A percentile compares a stretch with the other conserved stretches of the same genome.
Evolutionary conservation across 1,140 invertebrate species (phyloP).

Genomic region (Sycobia sp.): DNA sequence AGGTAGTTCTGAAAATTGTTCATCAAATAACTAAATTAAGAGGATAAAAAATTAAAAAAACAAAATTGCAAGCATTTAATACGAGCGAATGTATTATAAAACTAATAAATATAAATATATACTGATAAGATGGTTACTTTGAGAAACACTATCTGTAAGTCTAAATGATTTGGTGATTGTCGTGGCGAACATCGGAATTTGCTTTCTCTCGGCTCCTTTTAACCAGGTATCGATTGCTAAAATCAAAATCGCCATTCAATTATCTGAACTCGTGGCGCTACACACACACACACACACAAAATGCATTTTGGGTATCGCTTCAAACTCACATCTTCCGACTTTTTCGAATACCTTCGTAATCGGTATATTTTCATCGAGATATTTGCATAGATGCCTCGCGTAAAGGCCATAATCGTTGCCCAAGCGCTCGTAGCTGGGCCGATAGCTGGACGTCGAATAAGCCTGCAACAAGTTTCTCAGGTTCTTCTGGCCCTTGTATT

Average conservation of each 20-base stretch:
- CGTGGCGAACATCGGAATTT: slow-evolving; percentile 52
- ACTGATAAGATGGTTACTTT: slow-evolving; percentile 36
- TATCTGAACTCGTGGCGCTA: neutral
- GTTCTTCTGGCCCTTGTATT: slow-evolving; percentile 48
- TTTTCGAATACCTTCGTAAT: slow-evolving; percentile 51
- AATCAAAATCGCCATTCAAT: slow-evolving; percentile 26
- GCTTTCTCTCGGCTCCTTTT: slow-evolving; percentile 47
- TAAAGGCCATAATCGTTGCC: slow-evolving; percentile 48
- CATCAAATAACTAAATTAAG: too few species aligned
- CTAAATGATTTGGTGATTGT: slow-evolving; percentile 49
- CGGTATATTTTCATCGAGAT: slow-evolving; percentile 46
- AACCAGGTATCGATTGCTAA: slow-evolving; percentile 47
- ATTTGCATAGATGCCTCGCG: slow-evolving; percentile 48
- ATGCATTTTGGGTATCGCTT: too few species aligned
- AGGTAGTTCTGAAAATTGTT: slow-evolving; percentile 35
- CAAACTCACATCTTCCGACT: slow-evolving; percentile 49
- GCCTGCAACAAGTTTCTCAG: slow-evolving; percentile 52
- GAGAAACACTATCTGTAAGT: slow-evolving; percentile 44
- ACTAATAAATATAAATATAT: neutral
- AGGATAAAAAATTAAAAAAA: slow-evolving; percentile 1
- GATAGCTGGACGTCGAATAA: slow-evolving; percentile 51
- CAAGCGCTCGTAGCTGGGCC: slow-evolving; percentile 47
- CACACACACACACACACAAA: too few species aligned
- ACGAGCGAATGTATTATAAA: too few species aligned
- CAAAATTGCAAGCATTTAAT: neutral